Conservation (phyloP, 1,140 invertebrate genomes). For the Bursaphelenchus mucronatus region DNA sequence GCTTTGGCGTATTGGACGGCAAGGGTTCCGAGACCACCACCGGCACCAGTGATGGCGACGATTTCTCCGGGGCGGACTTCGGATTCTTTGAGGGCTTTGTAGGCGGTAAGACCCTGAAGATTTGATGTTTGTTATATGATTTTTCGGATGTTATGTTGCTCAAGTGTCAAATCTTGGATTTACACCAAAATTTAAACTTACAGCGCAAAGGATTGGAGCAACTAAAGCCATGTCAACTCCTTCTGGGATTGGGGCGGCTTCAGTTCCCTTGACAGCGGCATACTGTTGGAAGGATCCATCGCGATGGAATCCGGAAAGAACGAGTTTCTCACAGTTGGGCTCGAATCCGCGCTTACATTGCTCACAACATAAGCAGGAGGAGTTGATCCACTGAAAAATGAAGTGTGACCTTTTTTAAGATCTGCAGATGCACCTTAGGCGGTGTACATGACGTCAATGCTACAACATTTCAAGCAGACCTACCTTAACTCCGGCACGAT, state of each 20-base stretch:
- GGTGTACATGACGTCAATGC: too few relatives aligned
- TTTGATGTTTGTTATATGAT: background rate
- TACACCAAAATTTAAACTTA: background rate
- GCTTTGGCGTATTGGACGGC: conserved; percentile 40
- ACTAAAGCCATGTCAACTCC: conserved; percentile 21
- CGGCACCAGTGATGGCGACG: conserved; percentile 35
- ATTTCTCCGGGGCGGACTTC: conserved; percentile 28
- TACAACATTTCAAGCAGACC: background rate
- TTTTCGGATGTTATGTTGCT: too few relatives aligned
- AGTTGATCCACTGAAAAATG: conserved; percentile 30
- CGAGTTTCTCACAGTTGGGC: conserved; percentile 21
- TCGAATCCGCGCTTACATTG: conserved; percentile 29
- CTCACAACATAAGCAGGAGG: conserved; percentile 30
- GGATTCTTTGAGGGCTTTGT: conserved; percentile 35
- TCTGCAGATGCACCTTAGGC: background rate
- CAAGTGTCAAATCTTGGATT: too few relatives aligned
- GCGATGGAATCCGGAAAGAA: conserved; percentile 31
- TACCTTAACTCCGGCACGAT: conserved; percentile 38
- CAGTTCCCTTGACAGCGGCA: conserved; percentile 21
- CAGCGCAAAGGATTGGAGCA: conserved; percentile 36
- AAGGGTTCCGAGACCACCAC: conserved; percentile 37
- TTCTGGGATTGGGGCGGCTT: conserved; percentile 28
- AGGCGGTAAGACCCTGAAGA: conserved; percentile 33
- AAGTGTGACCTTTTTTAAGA: background rate
- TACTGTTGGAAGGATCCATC: conserved; percentile 39